Evolutionary conservation across 2,888 invertebrate species (phyloP), one percentile per base, ranked within the genome.

Genomic region (Drosophila setosimentum): DNA sequence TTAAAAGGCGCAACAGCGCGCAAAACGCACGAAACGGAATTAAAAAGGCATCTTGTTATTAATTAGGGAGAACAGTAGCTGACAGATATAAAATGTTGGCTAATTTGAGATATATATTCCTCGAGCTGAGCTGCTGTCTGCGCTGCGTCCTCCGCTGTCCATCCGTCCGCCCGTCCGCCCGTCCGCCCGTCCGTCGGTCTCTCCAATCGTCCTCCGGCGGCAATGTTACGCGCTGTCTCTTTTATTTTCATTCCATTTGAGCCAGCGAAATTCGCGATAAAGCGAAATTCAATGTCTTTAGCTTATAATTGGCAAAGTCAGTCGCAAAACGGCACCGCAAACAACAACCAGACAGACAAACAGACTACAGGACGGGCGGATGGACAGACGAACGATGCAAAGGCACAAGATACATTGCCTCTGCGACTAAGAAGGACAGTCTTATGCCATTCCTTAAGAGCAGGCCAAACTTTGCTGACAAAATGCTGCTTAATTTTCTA

Each of bases 11-110:
- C 85, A 86, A 86, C 87, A 66, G 89, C 84, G 87, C 91, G 87
- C 90, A 90, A 88, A 82, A 80, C 73, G 78, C 83, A 83, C 82
- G 90, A 81, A 86, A 81, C 68, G 78, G 85, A 83, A 90, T 91
- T 87, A 87, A 87, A 87, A 87, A 83, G 92, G 92, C 91, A 91
- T 91, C 91, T 92, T 91, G 91, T 91, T 92, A 92, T 91, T 91
- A 91, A 91, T 91, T 91, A 91, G 92, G 91, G 86, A 91, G 92
- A 91, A 91, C 91, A 92, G 91, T 92, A 91, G 91, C 92, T 92
- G 92, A 91, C 91, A 91, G 92, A 91, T 91, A 90, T 88, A 91
- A 91, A 92, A 91, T 91, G 91, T 91, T 92, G 83, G 92, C 91
- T 91, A 91, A 91, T 91, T 91, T 91, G 92, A 78, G 85, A 89